Evolutionary conservation across 2,113 vertebrate genomes (phyloP).

Genomic region (Indri indri): DNA sequence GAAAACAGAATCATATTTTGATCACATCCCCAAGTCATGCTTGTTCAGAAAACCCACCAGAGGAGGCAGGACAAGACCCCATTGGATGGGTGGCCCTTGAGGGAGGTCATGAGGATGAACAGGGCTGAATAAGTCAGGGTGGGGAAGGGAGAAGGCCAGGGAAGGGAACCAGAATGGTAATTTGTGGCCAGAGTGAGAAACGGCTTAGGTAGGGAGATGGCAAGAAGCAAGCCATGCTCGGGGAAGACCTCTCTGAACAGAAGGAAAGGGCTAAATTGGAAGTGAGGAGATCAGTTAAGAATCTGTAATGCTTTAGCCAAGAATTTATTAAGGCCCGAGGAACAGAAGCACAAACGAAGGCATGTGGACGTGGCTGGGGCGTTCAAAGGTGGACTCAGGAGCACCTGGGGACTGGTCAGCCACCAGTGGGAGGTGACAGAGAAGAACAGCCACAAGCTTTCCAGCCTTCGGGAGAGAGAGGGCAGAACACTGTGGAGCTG

Average conservation of each 20-base stretch:
- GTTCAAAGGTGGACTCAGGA: too few relatives aligned
- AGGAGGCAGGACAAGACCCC: neutral
- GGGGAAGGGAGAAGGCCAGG: neutral
- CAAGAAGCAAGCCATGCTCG: neutral
- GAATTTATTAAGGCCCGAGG: neutral
- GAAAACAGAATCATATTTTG: neutral
- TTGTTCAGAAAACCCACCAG: neutral
- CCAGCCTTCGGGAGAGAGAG: neutral
- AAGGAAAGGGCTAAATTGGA: neutral
- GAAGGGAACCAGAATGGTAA: neutral
- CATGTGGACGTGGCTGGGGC: fast-evolving
- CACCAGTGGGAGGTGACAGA: neutral
- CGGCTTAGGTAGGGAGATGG: neutral
- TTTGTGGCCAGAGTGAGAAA: neutral
- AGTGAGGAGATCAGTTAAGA: neutral
- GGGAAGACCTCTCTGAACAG: neutral
- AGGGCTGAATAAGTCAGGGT: neutral
- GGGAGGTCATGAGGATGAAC: neutral
- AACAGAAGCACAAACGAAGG: neutral
- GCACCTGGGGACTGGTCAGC: neutral
- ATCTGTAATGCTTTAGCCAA: neutral
- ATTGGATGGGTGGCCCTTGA: neutral
- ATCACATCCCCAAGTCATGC: neutral
- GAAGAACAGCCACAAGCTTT: neutral
- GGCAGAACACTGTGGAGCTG: neutral